Percentiles rank a stretch among this genome's conserved stretches.
phyloP scores from a whole-genome alignment of 1,140 invertebrate genomes.

The Nautilus pompilius region DNA sequence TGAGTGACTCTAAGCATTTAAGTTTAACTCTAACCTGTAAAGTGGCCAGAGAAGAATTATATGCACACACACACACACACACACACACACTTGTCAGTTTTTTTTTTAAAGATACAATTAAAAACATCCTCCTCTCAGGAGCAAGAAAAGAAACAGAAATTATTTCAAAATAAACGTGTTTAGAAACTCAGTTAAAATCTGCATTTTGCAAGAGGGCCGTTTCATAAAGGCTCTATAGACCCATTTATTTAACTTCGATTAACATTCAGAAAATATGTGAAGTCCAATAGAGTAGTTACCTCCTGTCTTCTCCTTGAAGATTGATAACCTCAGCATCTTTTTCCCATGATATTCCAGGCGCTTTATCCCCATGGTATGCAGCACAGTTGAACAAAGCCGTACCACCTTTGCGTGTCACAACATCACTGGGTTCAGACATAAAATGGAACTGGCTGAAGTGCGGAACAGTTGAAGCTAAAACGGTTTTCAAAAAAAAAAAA shows the following conservation, averaged over 20 bases:
- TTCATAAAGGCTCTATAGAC: too few relatives aligned
- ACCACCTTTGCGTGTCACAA: conserved; percentile 44
- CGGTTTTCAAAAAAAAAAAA: conserved; percentile 12
- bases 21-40: background rate
- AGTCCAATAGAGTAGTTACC: conserved; percentile 31
- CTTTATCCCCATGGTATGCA: conserved; percentile 29
- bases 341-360: conserved; percentile 51
- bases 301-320: conserved; percentile 40
- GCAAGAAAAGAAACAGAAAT: too few relatives aligned
- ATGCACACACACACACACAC: background rate
- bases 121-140: too few relatives aligned
- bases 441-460: conserved; percentile 49
- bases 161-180: too few relatives aligned
- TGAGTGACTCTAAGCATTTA: background rate
- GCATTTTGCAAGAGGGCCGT: conserved; percentile 27
- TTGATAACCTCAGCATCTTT: conserved; percentile 49
- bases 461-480: conserved; percentile 17
- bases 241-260: too few relatives aligned
- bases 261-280: too few relatives aligned
- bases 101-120: too few relatives aligned
- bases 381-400: conserved; percentile 53
- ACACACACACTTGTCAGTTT: conserved; percentile 25
- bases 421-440: conserved; percentile 51
- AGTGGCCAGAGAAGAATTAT: background rate
- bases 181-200: conserved; percentile 36